phyloP scores from a whole-genome alignment of 2,888 invertebrate genomes.

The Tineola bisselliella region DNA sequence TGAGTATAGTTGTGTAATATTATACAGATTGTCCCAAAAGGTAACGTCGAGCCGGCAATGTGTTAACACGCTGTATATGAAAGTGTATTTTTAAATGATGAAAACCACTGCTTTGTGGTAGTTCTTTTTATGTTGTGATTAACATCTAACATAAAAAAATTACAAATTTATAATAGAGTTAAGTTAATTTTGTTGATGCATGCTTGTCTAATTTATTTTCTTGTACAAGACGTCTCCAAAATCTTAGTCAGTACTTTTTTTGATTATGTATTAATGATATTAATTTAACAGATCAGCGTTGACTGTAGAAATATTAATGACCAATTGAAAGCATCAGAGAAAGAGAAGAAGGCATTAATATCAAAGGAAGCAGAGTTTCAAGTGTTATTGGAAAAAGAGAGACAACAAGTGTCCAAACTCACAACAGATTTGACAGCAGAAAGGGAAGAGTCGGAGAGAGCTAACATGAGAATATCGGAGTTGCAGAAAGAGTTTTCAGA shows the following conservation, averaged over 20 bases:
- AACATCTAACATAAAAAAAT: too few species aligned
- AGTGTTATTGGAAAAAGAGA: slow-evolving; percentile 60
- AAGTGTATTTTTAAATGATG: too few species aligned
- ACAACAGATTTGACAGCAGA: slow-evolving; percentile 51
- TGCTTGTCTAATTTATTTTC: too few species aligned
- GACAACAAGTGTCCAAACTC: slow-evolving; percentile 59
- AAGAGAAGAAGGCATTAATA: slow-evolving; percentile 45
- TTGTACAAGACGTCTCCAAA: background rate
- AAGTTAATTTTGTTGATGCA: too few species aligned
- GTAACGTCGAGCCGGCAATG: background rate
- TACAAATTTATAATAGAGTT: too few species aligned
- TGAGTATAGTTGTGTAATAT: slow-evolving; percentile 21
- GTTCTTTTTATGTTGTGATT: too few species aligned
- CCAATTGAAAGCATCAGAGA: slow-evolving; percentile 30
- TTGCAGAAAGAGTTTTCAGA: slow-evolving; percentile 63
- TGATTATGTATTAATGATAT: too few species aligned
- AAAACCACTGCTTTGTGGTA: too few species aligned
- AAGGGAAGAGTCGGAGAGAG: slow-evolving; percentile 62
- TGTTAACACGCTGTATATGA: too few species aligned
- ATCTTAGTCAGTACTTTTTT: slow-evolving; percentile 15
- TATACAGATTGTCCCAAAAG: too few species aligned
- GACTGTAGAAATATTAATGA: slow-evolving; percentile 14
- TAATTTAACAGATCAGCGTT: too few species aligned
- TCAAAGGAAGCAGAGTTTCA: slow-evolving; percentile 51
- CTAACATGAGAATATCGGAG: slow-evolving; percentile 67